Conservation (phyloP, 2,888 invertebrate genomes). For the Machimus rusticus region DNA sequence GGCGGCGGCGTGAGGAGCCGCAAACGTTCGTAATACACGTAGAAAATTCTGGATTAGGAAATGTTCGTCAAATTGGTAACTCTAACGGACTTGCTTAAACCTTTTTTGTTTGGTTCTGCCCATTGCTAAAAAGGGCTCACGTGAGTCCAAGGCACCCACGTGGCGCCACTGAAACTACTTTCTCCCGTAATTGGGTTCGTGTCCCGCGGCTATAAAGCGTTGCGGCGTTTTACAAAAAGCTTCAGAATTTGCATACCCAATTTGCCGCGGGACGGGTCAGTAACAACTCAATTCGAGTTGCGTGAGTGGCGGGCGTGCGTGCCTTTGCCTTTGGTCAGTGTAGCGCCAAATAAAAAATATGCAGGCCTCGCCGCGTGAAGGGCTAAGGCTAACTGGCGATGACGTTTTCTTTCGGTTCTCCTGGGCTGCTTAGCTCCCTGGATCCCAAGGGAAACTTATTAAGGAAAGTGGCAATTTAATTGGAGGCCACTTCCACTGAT, state of each 20-base stretch:
- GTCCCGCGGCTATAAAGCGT: background rate
- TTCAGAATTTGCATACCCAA: conserved; percentile 11
- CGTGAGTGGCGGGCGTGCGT: conserved; percentile 7
- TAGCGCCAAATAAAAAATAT: background rate
- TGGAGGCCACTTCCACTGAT: background rate
- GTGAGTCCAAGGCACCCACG: background rate
- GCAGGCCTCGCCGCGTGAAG: background rate
- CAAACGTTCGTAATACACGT: background rate
- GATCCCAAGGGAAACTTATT: background rate
- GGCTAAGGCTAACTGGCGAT: background rate
- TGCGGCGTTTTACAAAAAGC: background rate
- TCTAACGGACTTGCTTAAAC: background rate
- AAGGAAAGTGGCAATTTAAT: background rate
- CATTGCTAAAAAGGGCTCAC: background rate
- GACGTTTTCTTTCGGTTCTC: background rate
- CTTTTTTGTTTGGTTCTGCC: background rate
- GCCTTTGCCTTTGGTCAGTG: background rate
- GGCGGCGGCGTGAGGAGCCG: background rate
- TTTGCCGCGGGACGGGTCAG: background rate
- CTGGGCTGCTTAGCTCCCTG: background rate
- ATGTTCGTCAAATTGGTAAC: background rate
- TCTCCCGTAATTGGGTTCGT: conserved; percentile 2
- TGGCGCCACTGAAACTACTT: background rate
- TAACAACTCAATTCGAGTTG: conserved; percentile 22
- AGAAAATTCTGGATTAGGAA: background rate